Percentiles rank a stretch among this genome's conserved stretches.
Conservation (phyloP, 1,140 invertebrate species). For the Neocloeon triangulifer region DNA sequence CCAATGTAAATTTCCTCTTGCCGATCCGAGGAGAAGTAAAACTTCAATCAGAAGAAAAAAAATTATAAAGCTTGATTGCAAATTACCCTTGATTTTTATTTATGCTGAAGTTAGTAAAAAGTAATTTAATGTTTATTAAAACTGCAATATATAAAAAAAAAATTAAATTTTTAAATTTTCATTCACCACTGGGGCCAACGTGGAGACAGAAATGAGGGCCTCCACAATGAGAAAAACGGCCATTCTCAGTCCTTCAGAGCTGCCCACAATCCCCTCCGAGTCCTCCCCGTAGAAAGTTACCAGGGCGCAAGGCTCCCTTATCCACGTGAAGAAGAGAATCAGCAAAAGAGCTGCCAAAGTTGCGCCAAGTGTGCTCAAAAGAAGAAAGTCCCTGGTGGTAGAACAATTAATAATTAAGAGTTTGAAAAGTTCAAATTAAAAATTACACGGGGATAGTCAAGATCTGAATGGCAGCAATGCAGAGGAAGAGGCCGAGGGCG, state of each 20-base stretch:
- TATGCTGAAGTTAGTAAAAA: too few species aligned
- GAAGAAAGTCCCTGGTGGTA: conserved; percentile 30
- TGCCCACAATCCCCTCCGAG: conserved; percentile 28
- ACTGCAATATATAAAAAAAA: too few species aligned
- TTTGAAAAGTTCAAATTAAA: too few species aligned
- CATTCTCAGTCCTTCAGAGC: conserved; percentile 35
- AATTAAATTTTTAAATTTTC: too few species aligned
- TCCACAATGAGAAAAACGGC: conserved; percentile 40
- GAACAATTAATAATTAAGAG: too few species aligned
- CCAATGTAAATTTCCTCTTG: too few species aligned
- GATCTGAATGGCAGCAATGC: conserved; percentile 51
- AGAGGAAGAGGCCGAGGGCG: conserved; percentile 46
- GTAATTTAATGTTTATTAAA: too few species aligned
- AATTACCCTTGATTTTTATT: too few species aligned
- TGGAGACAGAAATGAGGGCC: conserved; percentile 35
- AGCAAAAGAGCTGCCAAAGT: conserved; percentile 34
- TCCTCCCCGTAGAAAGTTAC: conserved; percentile 6
- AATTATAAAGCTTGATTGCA: too few species aligned
- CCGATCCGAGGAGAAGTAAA: too few species aligned
- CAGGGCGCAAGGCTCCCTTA: conserved; percentile 19
- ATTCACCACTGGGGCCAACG: conserved; percentile 46
- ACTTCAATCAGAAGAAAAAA: background rate
- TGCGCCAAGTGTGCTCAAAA: conserved; percentile 36
- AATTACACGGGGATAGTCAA: conserved; percentile 60
- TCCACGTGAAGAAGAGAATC: conserved; percentile 34